Evolutionary conservation across 2,113 vertebrate genomes (phyloP).

Genomic region (Marcusenius ussheri): DNA sequence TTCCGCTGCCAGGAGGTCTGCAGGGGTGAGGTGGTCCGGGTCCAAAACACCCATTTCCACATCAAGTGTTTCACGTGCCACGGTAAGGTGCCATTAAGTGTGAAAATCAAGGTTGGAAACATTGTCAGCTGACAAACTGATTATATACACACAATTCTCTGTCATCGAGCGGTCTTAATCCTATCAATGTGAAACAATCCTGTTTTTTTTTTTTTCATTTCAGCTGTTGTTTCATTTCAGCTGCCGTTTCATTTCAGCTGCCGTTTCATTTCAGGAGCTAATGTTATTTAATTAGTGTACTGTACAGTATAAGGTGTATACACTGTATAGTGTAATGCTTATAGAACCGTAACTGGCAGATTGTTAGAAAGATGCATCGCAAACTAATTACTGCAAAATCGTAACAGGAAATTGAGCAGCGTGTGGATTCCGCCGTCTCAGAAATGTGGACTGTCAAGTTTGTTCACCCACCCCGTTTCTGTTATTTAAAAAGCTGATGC

Average conservation of each 20-base stretch:
- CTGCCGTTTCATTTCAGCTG: neutral
- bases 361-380: neutral
- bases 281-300: neutral
- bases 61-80: slow-evolving; percentile 84
- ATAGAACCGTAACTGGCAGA: neutral
- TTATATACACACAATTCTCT: neutral
- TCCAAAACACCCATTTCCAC: slow-evolving; percentile 81
- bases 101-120: neutral
- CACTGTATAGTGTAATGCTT: neutral
- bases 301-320: neutral
- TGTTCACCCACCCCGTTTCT: slow-evolving; percentile 8
- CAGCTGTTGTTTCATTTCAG: neutral
- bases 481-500: slow-evolving; percentile 16
- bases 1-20: slow-evolving; percentile 73
- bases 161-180: neutral
- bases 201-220: neutral
- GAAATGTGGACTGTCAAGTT: slow-evolving; percentile 10
- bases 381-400: neutral
- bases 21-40: slow-evolving; percentile 79
- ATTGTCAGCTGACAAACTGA: neutral
- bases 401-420: neutral
- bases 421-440: neutral
- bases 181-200: neutral
- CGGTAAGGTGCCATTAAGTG: slow-evolving; percentile 54
- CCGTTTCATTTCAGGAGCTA: neutral